phyloP scores from a whole-genome alignment of 2,888 invertebrate species.

The Drosophila nr. fundita region DNA sequence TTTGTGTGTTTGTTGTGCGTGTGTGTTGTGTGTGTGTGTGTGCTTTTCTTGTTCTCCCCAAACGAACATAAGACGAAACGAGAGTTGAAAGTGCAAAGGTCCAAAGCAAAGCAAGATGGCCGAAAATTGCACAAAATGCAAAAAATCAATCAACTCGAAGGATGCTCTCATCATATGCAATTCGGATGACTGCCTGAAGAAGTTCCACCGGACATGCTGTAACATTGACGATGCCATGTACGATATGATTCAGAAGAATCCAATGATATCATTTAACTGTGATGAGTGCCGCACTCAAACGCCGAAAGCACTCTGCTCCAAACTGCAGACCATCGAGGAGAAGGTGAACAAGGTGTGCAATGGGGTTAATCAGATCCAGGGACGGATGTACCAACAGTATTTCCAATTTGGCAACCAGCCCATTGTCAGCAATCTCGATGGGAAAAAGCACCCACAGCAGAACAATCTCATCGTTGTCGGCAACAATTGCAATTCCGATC shows the following conservation, averaged over 20 bases:
- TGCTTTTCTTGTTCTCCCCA: slow-evolving; percentile 42
- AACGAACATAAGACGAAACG: slow-evolving; percentile 4
- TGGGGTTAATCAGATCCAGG: slow-evolving; percentile 82
- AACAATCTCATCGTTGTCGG: slow-evolving; percentile 82
- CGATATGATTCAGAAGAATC: slow-evolving; percentile 82
- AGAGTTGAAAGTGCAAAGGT: slow-evolving; percentile 30
- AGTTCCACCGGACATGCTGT: slow-evolving; percentile 81
- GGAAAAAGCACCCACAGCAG: slow-evolving; percentile 79
- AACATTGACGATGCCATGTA: slow-evolving; percentile 81
- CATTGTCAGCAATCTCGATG: slow-evolving; percentile 68
- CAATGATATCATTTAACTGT: slow-evolving; percentile 82
- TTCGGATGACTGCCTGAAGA: slow-evolving; percentile 79
- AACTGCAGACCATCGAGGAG: slow-evolving; percentile 81
- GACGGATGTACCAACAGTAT: slow-evolving; percentile 83
- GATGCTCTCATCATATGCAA: slow-evolving; percentile 80
- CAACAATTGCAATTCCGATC: slow-evolving; percentile 83
- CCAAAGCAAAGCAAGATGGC: slow-evolving; percentile 70
- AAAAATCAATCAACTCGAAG: slow-evolving; percentile 81
- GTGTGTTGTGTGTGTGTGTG: slow-evolving; percentile 26
- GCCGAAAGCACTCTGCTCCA: slow-evolving; percentile 76
- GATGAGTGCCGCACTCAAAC: slow-evolving; percentile 82
- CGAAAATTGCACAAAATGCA: slow-evolving; percentile 82
- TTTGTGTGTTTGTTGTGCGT: slow-evolving; percentile 20
- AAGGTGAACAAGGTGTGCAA: slow-evolving; percentile 83
- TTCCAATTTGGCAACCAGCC: slow-evolving; percentile 82